Base-by-base conservation (phyloP, 2,888 invertebrate species). In the Dendrolimus houi region DNA sequence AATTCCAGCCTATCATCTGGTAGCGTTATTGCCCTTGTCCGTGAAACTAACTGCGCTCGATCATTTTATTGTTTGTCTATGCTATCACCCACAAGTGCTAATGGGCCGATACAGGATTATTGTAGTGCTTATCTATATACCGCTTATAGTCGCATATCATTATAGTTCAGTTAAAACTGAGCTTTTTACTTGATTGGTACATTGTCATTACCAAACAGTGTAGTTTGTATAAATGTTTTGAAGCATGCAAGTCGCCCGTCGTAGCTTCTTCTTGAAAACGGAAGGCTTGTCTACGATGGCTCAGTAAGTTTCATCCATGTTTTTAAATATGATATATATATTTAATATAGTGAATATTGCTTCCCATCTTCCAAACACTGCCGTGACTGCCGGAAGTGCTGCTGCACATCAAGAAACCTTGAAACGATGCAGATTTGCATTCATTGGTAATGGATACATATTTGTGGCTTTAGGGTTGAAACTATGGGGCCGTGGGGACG, bases 101-200 rank as follows among this genome's bases (percentile, higher is more conserved):
- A 85, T 84, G 79, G 82, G 59, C 65, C 69, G 85, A 85, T 87
- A 83, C 66, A 68, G 64, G 71, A 71, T 74, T 77, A 79, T 79
- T 83, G 81, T 77, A 70, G 64, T 57, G 57, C 63, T 79, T 87
- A 82, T 86, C 81, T 62, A 61, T 64, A 64, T 63, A 9, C 9
- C 13, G 53, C n/a, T 75, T 75, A 68, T 62, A 64, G 57, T 55
- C 59, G 57, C 47, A 47, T 47, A 47, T 47, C 47, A 47, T 47
- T 47, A 47, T 12, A 12, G 9, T 64, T 61, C 57, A 58, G 64
- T 61, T 60, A 57, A 60, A 61, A 61, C 60, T 55, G 57, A 56
- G 54, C 59, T 58, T 60, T 58, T 53, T 47, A 12, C 47, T 47
- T 47, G 47, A 47, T 47, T 47, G 12, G 47, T 6, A 2, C 29